phyloP scores from a whole-genome alignment of 1,140 invertebrate species.

The Ganaspis sp. region DNA sequence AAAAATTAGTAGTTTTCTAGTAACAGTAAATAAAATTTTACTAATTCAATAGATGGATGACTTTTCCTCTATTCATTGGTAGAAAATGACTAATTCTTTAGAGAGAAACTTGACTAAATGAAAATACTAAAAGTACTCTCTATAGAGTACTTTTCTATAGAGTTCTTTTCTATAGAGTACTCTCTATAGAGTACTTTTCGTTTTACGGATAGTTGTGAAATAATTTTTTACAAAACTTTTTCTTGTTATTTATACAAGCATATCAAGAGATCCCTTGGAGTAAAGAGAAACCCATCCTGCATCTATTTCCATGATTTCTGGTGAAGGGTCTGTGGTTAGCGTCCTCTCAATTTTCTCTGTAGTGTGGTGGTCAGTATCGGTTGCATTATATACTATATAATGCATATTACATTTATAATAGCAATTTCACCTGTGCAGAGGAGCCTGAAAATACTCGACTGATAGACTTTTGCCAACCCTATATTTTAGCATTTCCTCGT shows the following conservation, averaged over 20 bases:
- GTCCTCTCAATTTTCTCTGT: constrained; percentile 7
- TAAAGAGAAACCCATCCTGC: not conserved
- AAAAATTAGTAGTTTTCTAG: no score
- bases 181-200: no score
- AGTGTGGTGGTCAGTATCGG: constrained; percentile 22
- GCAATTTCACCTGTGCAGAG: not conserved
- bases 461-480: constrained; percentile 1
- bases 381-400: constrained; percentile 20
- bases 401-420: constrained; percentile 22
- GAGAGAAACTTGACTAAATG: no score
- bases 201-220: no score
- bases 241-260: not conserved
- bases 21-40: no score
- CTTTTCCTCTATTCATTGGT: no score
- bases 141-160: no score
- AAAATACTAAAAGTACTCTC: no score
- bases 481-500: constrained; percentile 3
- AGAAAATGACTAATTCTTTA: no score
- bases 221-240: not conserved
- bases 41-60: no score
- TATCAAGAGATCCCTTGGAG: not conserved
- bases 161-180: no score
- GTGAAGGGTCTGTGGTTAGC: constrained; percentile 27
- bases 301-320: constrained; percentile 15
- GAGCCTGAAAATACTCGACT: not conserved